Evolutionary conservation across 1,140 invertebrate genomes (phyloP).

Genomic region (Pinna nobilis): DNA sequence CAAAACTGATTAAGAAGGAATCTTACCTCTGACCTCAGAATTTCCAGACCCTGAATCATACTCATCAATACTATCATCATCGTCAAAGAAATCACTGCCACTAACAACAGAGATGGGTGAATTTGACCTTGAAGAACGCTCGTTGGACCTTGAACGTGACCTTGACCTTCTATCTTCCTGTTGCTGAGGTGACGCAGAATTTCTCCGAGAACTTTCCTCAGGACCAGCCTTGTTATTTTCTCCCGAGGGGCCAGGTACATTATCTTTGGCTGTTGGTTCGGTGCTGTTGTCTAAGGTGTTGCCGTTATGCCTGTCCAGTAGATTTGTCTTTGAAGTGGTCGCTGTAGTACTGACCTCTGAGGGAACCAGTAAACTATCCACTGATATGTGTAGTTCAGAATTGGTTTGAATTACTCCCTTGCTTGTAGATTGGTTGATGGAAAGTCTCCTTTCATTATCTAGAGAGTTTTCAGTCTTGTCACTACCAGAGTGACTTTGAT

Average conservation of each 20-base stretch:
- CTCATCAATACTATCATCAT: constrained; percentile 18
- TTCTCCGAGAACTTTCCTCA: background rate
- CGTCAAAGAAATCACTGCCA: constrained; percentile 38
- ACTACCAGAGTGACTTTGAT: no score
- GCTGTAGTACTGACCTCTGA: background rate
- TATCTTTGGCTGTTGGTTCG: background rate
- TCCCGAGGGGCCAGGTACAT: background rate
- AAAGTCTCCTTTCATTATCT: no score
- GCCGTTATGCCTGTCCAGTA: no score
- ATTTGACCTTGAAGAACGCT: constrained; percentile 26
- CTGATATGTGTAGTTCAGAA: no score
- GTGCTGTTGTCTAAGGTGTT: no score
- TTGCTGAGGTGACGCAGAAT: background rate
- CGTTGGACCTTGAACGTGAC: background rate
- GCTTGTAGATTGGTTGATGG: no score
- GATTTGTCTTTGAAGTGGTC: no score
- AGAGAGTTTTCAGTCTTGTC: no score
- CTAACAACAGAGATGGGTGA: constrained; percentile 20
- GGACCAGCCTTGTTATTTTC: background rate
- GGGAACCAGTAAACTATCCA: no score
- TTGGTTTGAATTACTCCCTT: no score
- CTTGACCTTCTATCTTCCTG: constrained; percentile 7
- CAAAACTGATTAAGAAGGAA: no score
- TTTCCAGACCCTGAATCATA: constrained; percentile 39
- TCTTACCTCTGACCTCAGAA: constrained; percentile 9